These are phyloP conservation scores for Aegypius monachus DNA, from an alignment of 2,113 vertebrate genomes.

Conservation along the genomic window DNA sequence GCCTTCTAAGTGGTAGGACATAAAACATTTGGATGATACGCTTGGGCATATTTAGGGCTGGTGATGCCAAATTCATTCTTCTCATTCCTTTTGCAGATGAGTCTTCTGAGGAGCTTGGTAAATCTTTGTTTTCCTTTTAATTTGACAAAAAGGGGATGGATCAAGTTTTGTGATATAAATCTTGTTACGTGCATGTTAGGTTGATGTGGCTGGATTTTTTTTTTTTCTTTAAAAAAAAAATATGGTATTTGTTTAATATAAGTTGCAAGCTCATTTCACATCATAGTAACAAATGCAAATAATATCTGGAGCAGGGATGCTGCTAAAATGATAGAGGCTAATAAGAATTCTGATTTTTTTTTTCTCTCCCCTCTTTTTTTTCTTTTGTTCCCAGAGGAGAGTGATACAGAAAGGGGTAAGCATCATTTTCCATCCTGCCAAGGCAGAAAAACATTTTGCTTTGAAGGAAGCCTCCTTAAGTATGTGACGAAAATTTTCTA, in stretches of 20 bases:
- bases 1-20: fast-evolving
- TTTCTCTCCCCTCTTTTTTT: no score
- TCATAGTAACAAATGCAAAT: not conserved
- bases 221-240: not conserved
- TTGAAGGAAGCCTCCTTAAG: not conserved
- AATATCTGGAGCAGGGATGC: no score
- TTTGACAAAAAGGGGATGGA: not conserved
- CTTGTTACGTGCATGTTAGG: fast-evolving
- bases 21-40: no score
- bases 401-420: not conserved
- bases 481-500: fast-evolving
- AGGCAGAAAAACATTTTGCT: not conserved
- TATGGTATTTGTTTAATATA: not conserved
- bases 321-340: not conserved
- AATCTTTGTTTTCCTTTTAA: not conserved
- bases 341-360: not conserved
- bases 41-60: no score
- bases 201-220: not conserved
- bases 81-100: not conserved
- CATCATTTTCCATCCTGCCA: not conserved
- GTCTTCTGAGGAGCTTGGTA: not conserved
- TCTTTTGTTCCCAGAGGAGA: not conserved
- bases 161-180: fast-evolving
- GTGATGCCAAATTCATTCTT: no score
- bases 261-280: not conserved